Evolutionary conservation across 2,113 vertebrate genomes (phyloP).

Genomic region (Geococcyx californianus): DNA sequence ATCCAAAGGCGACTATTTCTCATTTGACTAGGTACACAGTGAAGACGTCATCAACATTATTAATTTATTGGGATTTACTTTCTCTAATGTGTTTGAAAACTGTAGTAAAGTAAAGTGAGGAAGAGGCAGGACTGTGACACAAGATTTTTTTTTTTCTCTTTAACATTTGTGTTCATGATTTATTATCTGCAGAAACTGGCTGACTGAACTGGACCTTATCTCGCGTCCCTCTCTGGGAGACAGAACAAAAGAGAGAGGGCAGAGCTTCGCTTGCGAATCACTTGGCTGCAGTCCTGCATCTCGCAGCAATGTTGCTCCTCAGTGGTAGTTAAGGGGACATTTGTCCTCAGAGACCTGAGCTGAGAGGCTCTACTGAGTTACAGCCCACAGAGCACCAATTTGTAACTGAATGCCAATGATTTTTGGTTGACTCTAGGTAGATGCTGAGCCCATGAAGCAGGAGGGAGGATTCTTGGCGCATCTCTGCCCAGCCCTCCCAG

Average conservation of each 20-base stretch:
- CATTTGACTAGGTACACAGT: slow-evolving; percentile 27
- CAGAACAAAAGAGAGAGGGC: background rate
- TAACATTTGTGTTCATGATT: background rate
- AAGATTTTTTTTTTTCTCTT: background rate
- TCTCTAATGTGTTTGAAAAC: slow-evolving; percentile 2
- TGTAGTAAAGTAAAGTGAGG: background rate
- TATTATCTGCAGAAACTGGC: background rate
- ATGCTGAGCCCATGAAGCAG: background rate
- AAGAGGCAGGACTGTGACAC: background rate
- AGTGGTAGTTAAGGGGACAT: fast-evolving
- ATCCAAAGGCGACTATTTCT: slow-evolving; percentile 4
- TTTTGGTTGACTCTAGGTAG: background rate
- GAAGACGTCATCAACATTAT: slow-evolving; percentile 11
- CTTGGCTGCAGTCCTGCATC: background rate
- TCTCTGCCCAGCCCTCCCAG: background rate
- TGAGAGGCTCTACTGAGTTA: background rate
- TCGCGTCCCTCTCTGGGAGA: background rate
- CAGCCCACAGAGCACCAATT: background rate
- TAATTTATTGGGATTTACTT: slow-evolving; percentile 26
- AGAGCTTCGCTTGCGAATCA: background rate
- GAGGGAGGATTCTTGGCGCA: background rate
- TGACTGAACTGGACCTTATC: background rate
- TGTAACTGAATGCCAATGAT: background rate
- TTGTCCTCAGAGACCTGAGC: background rate
- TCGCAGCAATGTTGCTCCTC: background rate